phyloP scores from a whole-genome alignment of 2,113 vertebrate species.

The Platichthys stellatus region DNA sequence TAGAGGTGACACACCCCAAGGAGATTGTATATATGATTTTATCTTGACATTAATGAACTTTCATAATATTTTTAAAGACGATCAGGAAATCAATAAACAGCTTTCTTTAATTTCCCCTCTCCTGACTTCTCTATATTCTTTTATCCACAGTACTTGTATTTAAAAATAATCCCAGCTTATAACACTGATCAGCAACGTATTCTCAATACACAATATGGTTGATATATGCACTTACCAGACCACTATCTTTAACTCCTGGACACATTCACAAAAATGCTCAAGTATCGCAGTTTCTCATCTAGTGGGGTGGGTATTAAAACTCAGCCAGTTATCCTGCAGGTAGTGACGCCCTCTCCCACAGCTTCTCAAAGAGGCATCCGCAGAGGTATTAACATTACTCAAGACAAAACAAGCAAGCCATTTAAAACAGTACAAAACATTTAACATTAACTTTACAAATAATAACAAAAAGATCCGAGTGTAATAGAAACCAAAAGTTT shows the following conservation, averaged over 20 bases:
- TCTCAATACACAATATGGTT: conserved; percentile 49
- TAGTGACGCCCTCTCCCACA: conserved; percentile 58
- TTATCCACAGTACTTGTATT: neutral
- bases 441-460: conserved; percentile 82
- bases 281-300: conserved; percentile 64
- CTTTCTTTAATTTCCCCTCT: neutral
- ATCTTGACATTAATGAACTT: neutral
- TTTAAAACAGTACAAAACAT: conserved; percentile 78
- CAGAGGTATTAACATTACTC: conserved; percentile 72
- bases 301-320: conserved; percentile 62
- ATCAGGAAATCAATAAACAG: conserved; percentile 28
- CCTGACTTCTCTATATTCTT: neutral
- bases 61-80: neutral
- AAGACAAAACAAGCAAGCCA: conserved; percentile 76
- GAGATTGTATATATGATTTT: neutral
- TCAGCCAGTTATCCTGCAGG: conserved; percentile 58
- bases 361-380: conserved; percentile 59
- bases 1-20: neutral
- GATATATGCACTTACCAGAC: conserved; percentile 75
- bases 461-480: conserved; percentile 80
- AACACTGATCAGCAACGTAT: conserved; percentile 53
- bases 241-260: conserved; percentile 57
- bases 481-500: conserved; percentile 87
- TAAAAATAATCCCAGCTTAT: conserved; percentile 5
- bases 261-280: conserved; percentile 62